Evolutionary conservation across 2,888 invertebrate genomes (phyloP), one percentile per base, ranked within the genome.

Genomic region (Agrochola macilenta): DNA sequence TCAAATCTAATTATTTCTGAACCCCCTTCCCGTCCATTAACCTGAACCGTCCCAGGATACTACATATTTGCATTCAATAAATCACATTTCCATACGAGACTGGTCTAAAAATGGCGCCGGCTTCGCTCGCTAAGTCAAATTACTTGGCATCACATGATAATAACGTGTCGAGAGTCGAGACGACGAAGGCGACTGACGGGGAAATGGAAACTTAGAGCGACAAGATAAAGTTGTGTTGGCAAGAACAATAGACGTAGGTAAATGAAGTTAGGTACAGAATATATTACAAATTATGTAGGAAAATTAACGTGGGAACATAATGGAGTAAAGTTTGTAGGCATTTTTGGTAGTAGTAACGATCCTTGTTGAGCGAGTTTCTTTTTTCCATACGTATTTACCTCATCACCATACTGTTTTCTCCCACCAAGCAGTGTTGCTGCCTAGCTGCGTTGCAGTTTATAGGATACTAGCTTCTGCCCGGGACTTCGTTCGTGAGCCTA

Each of bases 11-110:
- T 71, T 52, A 73, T 20, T 12, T 26, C 46, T 23, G 39, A 43
- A 35, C 49, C 30, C 63, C 14, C 20, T 72, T 78, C 9, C 72
- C 73, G 57, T 54, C 35, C 57, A 64, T 64, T 57, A 77, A 82
- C 58, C 69, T 64, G 46, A 85, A 60, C 57, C 60, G 26, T 69
- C 43, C 46, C 43, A 73, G 69, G 64, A 82, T 85, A 76, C 70
- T 70, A n/a, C n/a, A n/a, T n/a, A 85, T 85, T 85, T 74, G 82
- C 85, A 74, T 77, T 43, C 66, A 76, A 81, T 83, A 73, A 81
- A 81, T 85, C 77, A 77, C 54, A 83, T 76, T 76, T 70, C 54
- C 76, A 85, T 76, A 82, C 60, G 82, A 77, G 70, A 64, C 82
- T 74, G n/a, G 63, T 70, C 85, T 73, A 74, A 81, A 85, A 85